These are phyloP conservation scores for Xenentodon cancila DNA, from an alignment of 2,797 vertebrate genomes.

Conservation along the genomic window DNA sequence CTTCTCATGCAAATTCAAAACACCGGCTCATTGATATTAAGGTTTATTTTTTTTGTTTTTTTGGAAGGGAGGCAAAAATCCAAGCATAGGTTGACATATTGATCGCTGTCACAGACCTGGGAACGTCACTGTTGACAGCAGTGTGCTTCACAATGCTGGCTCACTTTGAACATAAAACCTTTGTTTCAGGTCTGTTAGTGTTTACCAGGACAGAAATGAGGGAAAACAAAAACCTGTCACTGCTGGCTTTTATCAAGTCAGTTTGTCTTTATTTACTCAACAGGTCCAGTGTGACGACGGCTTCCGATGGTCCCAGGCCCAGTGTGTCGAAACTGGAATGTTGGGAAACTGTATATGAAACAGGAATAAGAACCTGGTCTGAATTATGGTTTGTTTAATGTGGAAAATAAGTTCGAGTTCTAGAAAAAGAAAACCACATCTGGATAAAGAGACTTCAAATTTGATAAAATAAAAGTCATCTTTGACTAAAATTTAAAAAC, in stretches of 20 bases:
- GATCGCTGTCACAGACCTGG: not conserved
- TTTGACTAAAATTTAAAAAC: no score
- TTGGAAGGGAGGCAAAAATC: not conserved
- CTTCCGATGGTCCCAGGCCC: not conserved
- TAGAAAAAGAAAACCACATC: no score
- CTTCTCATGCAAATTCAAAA: no score
- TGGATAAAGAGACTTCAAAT: no score
- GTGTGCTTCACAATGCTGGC: not conserved
- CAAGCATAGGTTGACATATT: not conserved
- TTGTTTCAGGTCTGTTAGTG: not conserved
- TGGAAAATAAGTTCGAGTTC: no score
- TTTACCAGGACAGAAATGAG: not conserved
- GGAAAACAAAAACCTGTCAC: not conserved
- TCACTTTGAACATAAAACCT: not conserved
- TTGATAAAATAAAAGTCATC: no score
- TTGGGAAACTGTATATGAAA: no score
- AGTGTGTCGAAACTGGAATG: not conserved
- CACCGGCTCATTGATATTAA: no score
- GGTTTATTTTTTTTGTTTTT: not conserved
- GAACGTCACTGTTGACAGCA: not conserved
- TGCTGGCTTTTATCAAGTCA: not conserved
- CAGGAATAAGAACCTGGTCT: no score
- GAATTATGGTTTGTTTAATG: no score
- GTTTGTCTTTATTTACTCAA: not conserved
- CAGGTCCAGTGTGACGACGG: not conserved